Conservation (phyloP, 2,113 vertebrate genomes). For the Mola mola region DNA sequence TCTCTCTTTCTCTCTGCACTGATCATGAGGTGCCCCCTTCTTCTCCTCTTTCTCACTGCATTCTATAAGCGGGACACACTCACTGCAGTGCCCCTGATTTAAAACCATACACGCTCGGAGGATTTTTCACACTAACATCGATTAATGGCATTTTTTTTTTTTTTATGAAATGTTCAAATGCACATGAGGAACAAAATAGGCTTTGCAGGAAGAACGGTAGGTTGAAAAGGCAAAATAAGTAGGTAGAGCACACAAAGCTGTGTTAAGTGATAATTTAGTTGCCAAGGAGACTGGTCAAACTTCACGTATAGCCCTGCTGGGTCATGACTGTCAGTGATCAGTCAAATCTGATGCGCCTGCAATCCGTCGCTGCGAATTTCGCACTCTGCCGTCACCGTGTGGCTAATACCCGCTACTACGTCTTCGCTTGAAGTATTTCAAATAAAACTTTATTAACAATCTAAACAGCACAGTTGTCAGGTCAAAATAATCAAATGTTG, state of each 20-base stretch:
- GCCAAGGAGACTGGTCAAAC: constrained; percentile 21
- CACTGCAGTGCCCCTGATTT: constrained; percentile 80
- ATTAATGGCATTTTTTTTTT: neutral
- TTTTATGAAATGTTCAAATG: neutral
- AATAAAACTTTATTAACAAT: too few relatives aligned
- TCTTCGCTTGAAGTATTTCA: too few relatives aligned
- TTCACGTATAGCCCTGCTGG: constrained; percentile 16
- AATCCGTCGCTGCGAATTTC: neutral
- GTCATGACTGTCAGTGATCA: constrained; percentile 24
- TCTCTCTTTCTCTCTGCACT: constrained; percentile 41
- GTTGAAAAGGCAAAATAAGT: neutral
- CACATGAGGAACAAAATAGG: too few relatives aligned
- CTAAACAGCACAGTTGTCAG: too few relatives aligned
- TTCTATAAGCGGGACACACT: constrained; percentile 89
- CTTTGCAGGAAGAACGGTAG: accelerated
- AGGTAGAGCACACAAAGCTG: neutral
- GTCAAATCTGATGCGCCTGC: constrained; percentile 34
- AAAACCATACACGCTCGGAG: constrained; percentile 6
- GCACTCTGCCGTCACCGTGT: constrained; percentile 26
- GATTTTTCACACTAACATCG: neutral
- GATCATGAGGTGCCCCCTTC: constrained; percentile 90
- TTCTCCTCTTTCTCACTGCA: constrained; percentile 87
- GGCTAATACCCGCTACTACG: neutral
- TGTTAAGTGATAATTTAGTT: neutral
- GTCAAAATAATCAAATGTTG: too few relatives aligned